Base-by-base conservation (phyloP, 2,113 vertebrate species). In the Clarias batrachus region DNA sequence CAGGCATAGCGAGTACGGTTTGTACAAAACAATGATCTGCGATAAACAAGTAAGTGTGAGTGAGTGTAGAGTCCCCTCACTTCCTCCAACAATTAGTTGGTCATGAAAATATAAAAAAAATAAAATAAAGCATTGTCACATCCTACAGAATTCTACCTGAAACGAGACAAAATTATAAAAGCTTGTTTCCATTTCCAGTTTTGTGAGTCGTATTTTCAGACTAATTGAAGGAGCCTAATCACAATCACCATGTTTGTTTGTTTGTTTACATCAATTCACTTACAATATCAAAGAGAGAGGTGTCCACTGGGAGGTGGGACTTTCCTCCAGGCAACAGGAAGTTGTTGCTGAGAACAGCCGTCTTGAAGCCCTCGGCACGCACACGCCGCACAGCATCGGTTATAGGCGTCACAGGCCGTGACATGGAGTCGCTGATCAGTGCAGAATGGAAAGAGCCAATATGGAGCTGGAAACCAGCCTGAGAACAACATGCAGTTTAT, bases 231-330 rank as follows among this genome's bases (percentile, higher is more conserved):
- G 5, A 63, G 60, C 19, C 30, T 80, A 57, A 57, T 60, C 37
- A 54, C 25, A 71, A 48, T 19, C 30, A 12, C 11, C 3, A 12
- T 23, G 14, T 17, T 30, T 16, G 11, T 60, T 30, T 52, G 30
- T 33, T 33, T 33, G 30, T 33, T 33, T 33, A 73, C 1, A 23
- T 19, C n/a, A 13, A 74, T 37, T 57, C 21, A 59, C 94, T 94
- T 89, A 97, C 96, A 94, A 96, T 94, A 78, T 97, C 94, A 86
- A 97, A 97, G 81, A 93, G 94, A 48, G 89, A 88, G 25, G 33
- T 92, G 70, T 96, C 92, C 11, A 94, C 84, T 23, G 94, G 93
- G 77, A 95, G 89, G 88, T 92, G 93, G 25, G 91, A 92, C 86
- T 89, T 89, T 85, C 92, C 94, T 3, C 33, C 89, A 27, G 87